Percentiles rank a stretch among this genome's conserved stretches.
Evolutionary conservation across 2,113 vertebrate species (phyloP).

Genomic region (Bostrychus sinensis): DNA sequence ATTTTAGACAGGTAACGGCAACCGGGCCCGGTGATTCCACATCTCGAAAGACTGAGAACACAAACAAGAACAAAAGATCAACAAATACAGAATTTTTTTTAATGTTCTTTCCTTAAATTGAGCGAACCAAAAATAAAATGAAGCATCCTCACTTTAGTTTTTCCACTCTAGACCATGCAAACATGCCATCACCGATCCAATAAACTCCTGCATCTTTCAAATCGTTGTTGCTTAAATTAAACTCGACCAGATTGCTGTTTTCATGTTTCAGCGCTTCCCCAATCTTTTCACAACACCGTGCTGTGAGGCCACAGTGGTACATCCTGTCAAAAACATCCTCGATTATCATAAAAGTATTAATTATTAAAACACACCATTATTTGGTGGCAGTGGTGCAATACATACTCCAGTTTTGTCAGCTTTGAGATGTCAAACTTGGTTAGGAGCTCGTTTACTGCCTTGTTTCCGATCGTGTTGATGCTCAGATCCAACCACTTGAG

Average conservation of each 20-base stretch:
- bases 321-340: conserved; percentile 29
- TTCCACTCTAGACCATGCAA: conserved; percentile 31
- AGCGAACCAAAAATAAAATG: no score
- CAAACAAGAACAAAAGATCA: background rate
- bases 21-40: conserved; percentile 34
- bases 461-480: conserved; percentile 52
- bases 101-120: background rate
- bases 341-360: background rate
- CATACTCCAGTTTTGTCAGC: conserved; percentile 65
- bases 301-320: conserved; percentile 55
- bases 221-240: conserved; percentile 56
- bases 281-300: conserved; percentile 20
- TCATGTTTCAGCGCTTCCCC: conserved; percentile 33
- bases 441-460: conserved; percentile 36
- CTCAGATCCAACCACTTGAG: conserved; percentile 60
- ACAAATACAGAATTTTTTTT: no score
- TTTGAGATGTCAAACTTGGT: conserved; percentile 12
- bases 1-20: conserved; percentile 16
- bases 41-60: conserved; percentile 47
- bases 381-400: background rate
- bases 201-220: conserved; percentile 31
- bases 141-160: conserved; percentile 59
- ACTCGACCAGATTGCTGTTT: conserved; percentile 14
- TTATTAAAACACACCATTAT: background rate
- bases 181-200: conserved; percentile 32